Conservation (phyloP, 2,888 invertebrate genomes). For the Hypselothyrea guttata region DNA sequence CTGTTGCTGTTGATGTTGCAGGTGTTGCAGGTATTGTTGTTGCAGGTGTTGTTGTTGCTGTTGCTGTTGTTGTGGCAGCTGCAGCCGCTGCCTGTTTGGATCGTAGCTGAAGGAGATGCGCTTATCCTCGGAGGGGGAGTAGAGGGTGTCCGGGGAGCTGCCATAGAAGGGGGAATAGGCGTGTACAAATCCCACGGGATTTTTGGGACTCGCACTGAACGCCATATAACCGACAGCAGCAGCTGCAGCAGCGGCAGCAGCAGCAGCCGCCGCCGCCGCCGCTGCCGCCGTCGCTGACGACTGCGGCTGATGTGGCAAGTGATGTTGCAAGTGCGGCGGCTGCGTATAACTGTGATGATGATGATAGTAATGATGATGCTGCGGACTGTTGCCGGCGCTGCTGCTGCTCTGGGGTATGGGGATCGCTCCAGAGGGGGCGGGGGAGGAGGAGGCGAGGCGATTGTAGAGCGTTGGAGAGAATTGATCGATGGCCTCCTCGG, state of each 20-base stretch:
- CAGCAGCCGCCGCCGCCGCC: conserved; percentile 8
- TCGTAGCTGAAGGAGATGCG: conserved; percentile 75
- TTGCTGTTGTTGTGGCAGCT: conserved; percentile 45
- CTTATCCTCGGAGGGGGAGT: conserved; percentile 33
- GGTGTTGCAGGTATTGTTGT: neutral
- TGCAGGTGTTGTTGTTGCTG: conserved; percentile 31
- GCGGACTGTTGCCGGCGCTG: conserved; percentile 78
- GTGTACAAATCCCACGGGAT: conserved; percentile 48
- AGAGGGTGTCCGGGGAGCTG: conserved; percentile 69
- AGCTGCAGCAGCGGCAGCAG: conserved; percentile 32
- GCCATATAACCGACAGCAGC: conserved; percentile 61
- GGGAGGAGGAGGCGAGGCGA: too few relatives aligned
- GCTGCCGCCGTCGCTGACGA: conserved; percentile 24
- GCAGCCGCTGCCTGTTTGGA: conserved; percentile 69
- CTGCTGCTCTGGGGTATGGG: conserved; percentile 74
- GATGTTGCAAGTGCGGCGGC: neutral
- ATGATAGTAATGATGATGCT: conserved; percentile 46
- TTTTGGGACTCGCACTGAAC: conserved; percentile 76
- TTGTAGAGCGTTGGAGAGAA: conserved; percentile 77
- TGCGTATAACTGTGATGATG: conserved; percentile 15
- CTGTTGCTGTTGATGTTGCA: conserved; percentile 23
- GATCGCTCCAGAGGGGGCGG: too few relatives aligned
- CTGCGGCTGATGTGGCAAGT: conserved; percentile 13
- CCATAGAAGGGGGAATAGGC: conserved; percentile 78
- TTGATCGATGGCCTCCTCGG: conserved; percentile 74